phyloP scores from a whole-genome alignment of 1,140 invertebrate genomes.

The Drosophila kikkawai region DNA sequence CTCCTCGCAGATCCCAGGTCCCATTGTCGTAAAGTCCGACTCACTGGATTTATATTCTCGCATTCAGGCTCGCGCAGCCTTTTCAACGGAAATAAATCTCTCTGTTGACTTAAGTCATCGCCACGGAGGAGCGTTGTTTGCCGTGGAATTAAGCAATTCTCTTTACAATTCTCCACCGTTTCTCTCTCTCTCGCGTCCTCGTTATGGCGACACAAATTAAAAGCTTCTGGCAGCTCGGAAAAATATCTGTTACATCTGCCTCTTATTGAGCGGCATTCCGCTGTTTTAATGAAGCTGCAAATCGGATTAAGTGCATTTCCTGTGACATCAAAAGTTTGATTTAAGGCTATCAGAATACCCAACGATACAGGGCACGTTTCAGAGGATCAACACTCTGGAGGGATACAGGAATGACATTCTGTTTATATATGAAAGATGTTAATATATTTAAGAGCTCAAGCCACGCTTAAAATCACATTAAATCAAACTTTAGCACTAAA shows the following conservation, averaged over 20 bases:
- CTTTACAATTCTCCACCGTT: constrained; percentile 39
- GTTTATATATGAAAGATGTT: background rate
- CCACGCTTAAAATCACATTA: background rate
- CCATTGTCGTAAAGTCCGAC: constrained; percentile 73
- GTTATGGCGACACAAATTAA: constrained; percentile 74
- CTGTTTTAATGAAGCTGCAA: constrained; percentile 42
- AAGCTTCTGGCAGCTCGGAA: constrained; percentile 52
- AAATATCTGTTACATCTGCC: constrained; percentile 24
- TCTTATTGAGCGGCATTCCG: constrained; percentile 32
- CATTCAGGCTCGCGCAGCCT: constrained; percentile 14
- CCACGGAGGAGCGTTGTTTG: constrained; percentile 53
- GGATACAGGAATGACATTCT: background rate
- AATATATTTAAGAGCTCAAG: background rate
- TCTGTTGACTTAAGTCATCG: constrained; percentile 79
- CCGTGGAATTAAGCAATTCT: constrained; percentile 77
- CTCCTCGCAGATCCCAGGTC: constrained; percentile 51
- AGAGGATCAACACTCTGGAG: background rate
- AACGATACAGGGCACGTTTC: background rate
- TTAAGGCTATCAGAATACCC: constrained; percentile 6
- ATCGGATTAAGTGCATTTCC: constrained; percentile 46
- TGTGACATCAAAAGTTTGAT: constrained; percentile 16
- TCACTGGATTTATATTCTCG: constrained; percentile 72
- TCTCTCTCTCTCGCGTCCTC: background rate
- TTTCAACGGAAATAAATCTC: constrained; percentile 68
- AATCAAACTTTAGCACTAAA: constrained; percentile 6